Evolutionary conservation across 2,888 invertebrate species (phyloP).

Genomic region (Tenthredo notha): DNA sequence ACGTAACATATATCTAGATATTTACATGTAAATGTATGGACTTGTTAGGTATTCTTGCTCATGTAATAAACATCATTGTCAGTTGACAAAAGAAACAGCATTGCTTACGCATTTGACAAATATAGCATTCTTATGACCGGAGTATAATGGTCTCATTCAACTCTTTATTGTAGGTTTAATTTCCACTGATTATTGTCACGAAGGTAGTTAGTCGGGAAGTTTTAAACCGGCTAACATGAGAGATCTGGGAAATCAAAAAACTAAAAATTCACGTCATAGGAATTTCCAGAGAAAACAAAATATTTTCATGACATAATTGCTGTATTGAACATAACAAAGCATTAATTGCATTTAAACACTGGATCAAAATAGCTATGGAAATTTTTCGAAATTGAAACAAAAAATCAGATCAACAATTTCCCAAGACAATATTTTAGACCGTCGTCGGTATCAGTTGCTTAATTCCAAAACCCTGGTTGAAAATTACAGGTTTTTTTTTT

Average conservation of each 20-base stretch:
- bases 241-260: background rate
- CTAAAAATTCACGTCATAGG: too few relatives aligned
- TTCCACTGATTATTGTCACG: background rate
- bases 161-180: background rate
- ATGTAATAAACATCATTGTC: constrained; percentile 44
- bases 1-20: background rate
- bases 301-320: background rate
- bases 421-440: too few relatives aligned
- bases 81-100: background rate
- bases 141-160: background rate
- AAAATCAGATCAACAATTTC: too few relatives aligned
- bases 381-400: too few relatives aligned
- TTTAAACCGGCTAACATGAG: background rate
- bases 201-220: background rate
- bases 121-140: background rate
- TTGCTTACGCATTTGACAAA: constrained; percentile 37
- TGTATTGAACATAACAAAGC: background rate
- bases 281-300: background rate
- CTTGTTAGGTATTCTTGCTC: constrained; percentile 39
- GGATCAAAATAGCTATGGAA: too few relatives aligned
- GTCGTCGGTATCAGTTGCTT: background rate
- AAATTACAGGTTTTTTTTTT: constrained; percentile 5
- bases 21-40: constrained; percentile 15
- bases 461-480: background rate
- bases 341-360: too few relatives aligned